Evolutionary conservation across 2,888 invertebrate genomes (phyloP).

Genomic region (Brachypalpus laphriformis): DNA sequence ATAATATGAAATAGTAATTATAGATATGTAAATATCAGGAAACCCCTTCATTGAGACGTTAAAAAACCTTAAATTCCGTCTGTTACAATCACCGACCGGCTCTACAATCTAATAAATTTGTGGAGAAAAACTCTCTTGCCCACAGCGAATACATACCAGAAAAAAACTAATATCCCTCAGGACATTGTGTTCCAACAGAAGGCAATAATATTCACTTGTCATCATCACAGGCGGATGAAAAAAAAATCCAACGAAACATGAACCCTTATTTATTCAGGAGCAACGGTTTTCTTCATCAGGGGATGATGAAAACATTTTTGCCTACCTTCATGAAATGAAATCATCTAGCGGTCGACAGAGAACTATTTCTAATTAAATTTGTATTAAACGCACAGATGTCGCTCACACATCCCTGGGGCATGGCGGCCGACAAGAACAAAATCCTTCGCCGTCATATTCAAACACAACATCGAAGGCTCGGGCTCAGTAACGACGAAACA

Average conservation of each 20-base stretch:
- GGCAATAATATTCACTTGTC: slow-evolving; percentile 69
- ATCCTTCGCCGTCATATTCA: slow-evolving; percentile 1
- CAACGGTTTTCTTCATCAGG: slow-evolving; percentile 30
- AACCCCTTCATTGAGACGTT: neutral
- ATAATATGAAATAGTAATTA: no score
- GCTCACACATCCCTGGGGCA: slow-evolving; percentile 75
- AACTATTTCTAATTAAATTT: slow-evolving; percentile 78
- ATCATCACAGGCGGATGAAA: slow-evolving; percentile 23
- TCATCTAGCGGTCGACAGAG: slow-evolving; percentile 61
- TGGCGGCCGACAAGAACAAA: slow-evolving; percentile 1
- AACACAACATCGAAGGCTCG: slow-evolving; percentile 41
- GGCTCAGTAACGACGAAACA: slow-evolving; percentile 45
- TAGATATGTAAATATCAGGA: no score
- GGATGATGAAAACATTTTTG: slow-evolving; percentile 50
- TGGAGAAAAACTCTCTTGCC: slow-evolving; percentile 20
- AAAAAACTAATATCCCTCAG: slow-evolving; percentile 69
- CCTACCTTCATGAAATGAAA: slow-evolving; percentile 50
- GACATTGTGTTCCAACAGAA: slow-evolving; percentile 53
- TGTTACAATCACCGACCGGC: slow-evolving; percentile 6
- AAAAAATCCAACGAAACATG: slow-evolving; percentile 52
- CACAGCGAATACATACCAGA: slow-evolving; percentile 17
- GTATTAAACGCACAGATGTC: slow-evolving; percentile 78
- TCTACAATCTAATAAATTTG: slow-evolving; percentile 8
- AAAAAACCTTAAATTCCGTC: neutral
- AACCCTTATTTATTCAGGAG: slow-evolving; percentile 65